Percentiles rank a stretch among this genome's conserved stretches.
Evolutionary conservation across 2,113 vertebrate species (phyloP).

Genomic region (Anoura caudifer): DNA sequence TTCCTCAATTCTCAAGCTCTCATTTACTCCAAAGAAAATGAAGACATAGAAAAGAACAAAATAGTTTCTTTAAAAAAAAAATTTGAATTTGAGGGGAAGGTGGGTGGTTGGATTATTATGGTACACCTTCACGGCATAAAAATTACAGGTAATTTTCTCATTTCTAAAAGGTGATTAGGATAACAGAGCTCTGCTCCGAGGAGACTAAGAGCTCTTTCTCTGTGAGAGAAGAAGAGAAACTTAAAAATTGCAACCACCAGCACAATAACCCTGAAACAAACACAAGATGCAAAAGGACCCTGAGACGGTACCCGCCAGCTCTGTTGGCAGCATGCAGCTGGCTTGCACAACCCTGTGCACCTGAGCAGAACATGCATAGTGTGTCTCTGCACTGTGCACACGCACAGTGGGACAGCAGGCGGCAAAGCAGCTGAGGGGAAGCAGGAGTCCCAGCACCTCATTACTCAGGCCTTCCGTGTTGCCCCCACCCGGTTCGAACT

Average conservation of each 20-base stretch:
- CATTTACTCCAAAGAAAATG: constrained; percentile 32
- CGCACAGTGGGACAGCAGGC: background rate
- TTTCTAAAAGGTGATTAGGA: constrained; percentile 61
- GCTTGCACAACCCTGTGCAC: fast-evolving
- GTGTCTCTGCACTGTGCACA: background rate
- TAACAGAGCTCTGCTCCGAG: constrained; percentile 47
- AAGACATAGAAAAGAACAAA: constrained; percentile 43
- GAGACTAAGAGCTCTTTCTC: constrained; percentile 45
- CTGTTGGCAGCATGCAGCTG: fast-evolving
- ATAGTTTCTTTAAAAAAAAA: background rate
- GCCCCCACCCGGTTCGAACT: background rate
- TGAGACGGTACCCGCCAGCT: background rate
- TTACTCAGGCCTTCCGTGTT: background rate
- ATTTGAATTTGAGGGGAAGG: constrained; percentile 30
- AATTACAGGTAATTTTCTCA: constrained; percentile 65
- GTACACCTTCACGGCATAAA: constrained; percentile 55
- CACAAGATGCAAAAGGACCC: background rate
- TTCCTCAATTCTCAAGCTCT: constrained; percentile 22
- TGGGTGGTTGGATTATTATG: constrained; percentile 62
- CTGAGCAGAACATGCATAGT: fast-evolving
- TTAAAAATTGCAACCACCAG: constrained; percentile 57
- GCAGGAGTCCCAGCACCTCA: background rate
- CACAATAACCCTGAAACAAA: constrained; percentile 58
- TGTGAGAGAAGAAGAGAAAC: constrained; percentile 5
- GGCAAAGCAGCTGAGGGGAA: background rate